phyloP scores from a whole-genome alignment of 2,888 invertebrate genomes.

The Elegia similella region DNA sequence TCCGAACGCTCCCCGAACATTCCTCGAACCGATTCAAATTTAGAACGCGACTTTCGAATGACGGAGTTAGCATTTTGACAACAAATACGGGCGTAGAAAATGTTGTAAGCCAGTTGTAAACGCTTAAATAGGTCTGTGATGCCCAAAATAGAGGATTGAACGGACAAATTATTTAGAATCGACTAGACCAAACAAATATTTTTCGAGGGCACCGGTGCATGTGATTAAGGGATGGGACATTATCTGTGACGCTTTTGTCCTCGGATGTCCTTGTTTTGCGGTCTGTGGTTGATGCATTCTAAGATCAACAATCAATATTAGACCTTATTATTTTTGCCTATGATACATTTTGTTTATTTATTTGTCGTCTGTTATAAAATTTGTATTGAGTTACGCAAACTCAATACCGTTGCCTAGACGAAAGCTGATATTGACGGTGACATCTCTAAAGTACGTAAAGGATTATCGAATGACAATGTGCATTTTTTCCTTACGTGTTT shows the following conservation, averaged over 20 bases:
- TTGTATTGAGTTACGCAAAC: conserved; percentile 80
- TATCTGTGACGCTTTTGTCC: conserved; percentile 71
- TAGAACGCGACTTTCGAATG: conserved; percentile 55
- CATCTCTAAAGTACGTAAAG: conserved; percentile 77
- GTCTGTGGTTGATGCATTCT: conserved; percentile 62
- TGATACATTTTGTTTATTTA: conserved; percentile 36
- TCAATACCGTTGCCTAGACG: conserved; percentile 72
- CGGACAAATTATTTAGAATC: conserved; percentile 58
- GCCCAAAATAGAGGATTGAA: conserved; percentile 61
- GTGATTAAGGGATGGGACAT: conserved; percentile 80
- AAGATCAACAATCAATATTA: conserved; percentile 36
- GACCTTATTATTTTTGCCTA: conserved; percentile 43
- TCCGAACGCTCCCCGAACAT: conserved; percentile 49
- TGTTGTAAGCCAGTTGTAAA: conserved; percentile 59
- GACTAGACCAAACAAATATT: conserved; percentile 72
- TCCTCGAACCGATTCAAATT: conserved; percentile 60
- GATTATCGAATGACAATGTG: conserved; percentile 79
- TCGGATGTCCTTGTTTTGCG: conserved; percentile 68
- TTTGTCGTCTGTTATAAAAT: conserved; percentile 38
- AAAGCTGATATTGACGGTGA: conserved; percentile 79
- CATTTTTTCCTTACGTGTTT: conserved; percentile 61
- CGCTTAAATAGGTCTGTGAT: conserved; percentile 55
- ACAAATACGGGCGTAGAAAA: conserved; percentile 50
- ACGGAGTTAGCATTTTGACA: conserved; percentile 59
- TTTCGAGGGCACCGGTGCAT: conserved; percentile 77